Base-by-base conservation (phyloP, 2,113 vertebrate species). In the Lasiurus cinereus region DNA sequence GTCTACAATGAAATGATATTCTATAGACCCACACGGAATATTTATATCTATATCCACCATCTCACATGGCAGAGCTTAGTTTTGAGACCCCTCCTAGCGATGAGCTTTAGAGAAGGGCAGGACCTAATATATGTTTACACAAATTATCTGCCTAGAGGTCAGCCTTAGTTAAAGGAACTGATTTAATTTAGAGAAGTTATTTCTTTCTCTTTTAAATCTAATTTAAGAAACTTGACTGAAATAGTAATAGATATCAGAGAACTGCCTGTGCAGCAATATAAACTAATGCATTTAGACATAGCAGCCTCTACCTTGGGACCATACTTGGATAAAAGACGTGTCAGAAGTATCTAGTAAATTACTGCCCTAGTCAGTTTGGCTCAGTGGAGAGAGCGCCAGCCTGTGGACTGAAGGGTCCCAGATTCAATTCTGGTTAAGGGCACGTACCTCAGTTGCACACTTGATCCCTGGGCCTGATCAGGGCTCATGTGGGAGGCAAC, bases 51-150 rank as follows among this genome's bases (percentile, higher is more conserved):
- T 9, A 50, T 1, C 24, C 48, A 3, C 4, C 39, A 31, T 43
- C 29, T 70, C 70, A 54, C 54, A 10, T 59, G 27, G 27, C 16
- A 46, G 67, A 95, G 22, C 24, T 27, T 56, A 73, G 50, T 86
- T 97, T 91, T 64, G 64, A 87, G 69, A 93, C 36, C 67, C 72
- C 33, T 13, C 76, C 39, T 96, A 69, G 79, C 5, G 59, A 6
- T 88, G 83, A 88, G 66, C 93, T 92, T 93, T 95, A 85, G 80
- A 72, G 88, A 96, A 43, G 76, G 93, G 69, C 91, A 91, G 92
- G 79, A 73, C 92, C 36, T n/a, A 79, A 91, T 97, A 96, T 94
- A n/a, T 96, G 78, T 97, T 97, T 88, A 97, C 52, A 76, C 48
- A 83, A 87, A 78, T 79, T 86, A 56, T 90, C 74, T 83, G 18